Evolutionary conservation across 2,888 invertebrate genomes (phyloP).

Genomic region (Athetis lepigone): DNA sequence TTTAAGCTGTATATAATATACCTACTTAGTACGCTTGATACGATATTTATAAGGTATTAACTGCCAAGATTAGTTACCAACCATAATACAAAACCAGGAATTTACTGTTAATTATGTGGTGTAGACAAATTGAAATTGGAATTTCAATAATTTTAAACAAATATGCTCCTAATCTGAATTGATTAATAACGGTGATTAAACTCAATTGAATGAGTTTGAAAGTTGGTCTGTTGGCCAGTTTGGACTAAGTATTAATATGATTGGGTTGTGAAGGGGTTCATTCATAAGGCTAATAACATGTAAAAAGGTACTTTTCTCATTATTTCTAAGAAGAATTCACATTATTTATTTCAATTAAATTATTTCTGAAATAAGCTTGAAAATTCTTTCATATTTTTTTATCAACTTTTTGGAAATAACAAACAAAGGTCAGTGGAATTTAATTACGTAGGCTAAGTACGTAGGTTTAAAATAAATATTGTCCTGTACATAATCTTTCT

Average conservation of each 20-base stretch:
- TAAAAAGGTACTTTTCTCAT: neutral
- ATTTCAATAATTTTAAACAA: conserved; percentile 37
- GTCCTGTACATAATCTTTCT: too few species aligned
- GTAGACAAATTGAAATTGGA: conserved; percentile 28
- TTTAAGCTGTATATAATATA: conserved; percentile 36
- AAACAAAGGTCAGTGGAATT: too few species aligned
- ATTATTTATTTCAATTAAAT: too few species aligned
- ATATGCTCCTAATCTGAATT: conserved; percentile 49
- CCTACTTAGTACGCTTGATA: conserved; percentile 18
- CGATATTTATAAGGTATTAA: conserved; percentile 51
- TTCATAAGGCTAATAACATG: neutral
- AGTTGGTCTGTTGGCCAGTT: conserved; percentile 39
- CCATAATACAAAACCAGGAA: conserved; percentile 17
- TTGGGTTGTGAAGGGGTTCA: conserved; percentile 20
- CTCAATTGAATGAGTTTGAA: conserved; percentile 47
- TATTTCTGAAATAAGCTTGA: too few species aligned
- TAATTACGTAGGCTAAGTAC: too few species aligned
- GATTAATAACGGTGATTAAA: conserved; percentile 54
- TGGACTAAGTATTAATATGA: conserved; percentile 28
- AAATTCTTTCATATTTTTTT: too few species aligned
- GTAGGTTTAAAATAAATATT: too few species aligned
- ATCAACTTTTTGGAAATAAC: too few species aligned
- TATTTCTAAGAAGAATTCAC: neutral
- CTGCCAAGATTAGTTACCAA: conserved; percentile 42
- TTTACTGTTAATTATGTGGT: conserved; percentile 14